Conservation (phyloP, 1,140 invertebrate genomes). For the Pseudachorutes palmiensis region DNA sequence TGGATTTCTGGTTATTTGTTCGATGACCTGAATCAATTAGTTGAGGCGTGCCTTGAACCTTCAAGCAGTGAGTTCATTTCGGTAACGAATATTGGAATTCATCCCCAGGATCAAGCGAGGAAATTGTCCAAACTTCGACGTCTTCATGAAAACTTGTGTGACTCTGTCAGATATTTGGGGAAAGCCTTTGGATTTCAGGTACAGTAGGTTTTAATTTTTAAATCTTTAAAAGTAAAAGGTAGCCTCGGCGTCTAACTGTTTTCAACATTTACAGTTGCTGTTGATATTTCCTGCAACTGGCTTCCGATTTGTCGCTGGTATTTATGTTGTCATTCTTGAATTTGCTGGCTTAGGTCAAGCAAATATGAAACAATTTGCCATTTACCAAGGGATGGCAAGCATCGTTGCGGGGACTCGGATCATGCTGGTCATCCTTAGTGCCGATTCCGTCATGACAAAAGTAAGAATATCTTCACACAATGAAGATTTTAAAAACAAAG, state of each 20-base stretch:
- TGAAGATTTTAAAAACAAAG: background rate
- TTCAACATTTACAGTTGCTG: background rate
- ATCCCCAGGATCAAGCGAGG: background rate
- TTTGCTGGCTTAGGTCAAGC: background rate
- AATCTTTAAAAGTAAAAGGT: no score
- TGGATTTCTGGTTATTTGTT: constrained; percentile 1
- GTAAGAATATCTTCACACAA: background rate
- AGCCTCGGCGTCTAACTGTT: no score
- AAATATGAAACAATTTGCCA: background rate
- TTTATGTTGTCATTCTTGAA: background rate
- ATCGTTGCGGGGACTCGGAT: background rate
- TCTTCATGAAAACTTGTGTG: background rate
- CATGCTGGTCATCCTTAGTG: background rate
- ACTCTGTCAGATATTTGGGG: background rate
- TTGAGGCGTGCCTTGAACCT: background rate
- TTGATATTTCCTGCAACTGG: background rate
- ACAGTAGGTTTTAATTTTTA: no score
- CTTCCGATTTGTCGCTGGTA: background rate
- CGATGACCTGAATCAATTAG: background rate
- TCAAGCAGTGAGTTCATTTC: background rate
- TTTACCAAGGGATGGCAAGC: background rate
- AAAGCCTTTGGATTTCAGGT: background rate
- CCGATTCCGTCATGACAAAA: background rate
- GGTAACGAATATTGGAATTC: background rate
- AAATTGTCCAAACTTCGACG: background rate